Percentiles rank a stretch among this genome's conserved stretches.
These are phyloP conservation scores for Rhinogobio ventralis DNA, from an alignment of 2,797 vertebrate species.

Conservation along the genomic window DNA sequence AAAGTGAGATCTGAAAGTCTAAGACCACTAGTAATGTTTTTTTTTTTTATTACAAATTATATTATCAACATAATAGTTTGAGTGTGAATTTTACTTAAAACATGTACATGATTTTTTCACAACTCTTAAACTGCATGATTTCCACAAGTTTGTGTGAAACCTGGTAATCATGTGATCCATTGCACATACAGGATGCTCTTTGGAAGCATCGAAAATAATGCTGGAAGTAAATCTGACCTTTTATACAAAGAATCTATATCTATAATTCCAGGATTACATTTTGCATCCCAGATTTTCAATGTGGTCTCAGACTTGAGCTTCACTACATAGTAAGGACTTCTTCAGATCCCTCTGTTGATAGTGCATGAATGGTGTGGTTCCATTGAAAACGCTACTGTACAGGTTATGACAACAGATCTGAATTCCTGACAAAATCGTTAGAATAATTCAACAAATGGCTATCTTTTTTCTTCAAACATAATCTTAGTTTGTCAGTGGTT, in stretches of 20 bases:
- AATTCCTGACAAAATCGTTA: conserved; percentile 23
- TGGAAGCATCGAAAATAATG: too few species aligned
- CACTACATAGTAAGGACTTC: neutral
- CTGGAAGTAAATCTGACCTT: neutral
- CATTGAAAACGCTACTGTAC: neutral
- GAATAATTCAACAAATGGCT: conserved; percentile 1
- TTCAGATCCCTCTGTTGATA: conserved; percentile 4
- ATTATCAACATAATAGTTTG: neutral
- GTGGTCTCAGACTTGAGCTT: conserved; percentile 18
- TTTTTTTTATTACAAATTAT: neutral
- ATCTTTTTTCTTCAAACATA: conserved; percentile 1
- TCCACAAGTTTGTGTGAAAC: neutral
- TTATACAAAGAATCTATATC: neutral
- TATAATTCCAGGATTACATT: conserved; percentile 9
- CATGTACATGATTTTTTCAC: too few species aligned
- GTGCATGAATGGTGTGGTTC: conserved; percentile 15
- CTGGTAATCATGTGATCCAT: neutral
- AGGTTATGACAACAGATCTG: conserved; percentile 25
- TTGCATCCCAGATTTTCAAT: neutral
- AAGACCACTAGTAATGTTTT: neutral
- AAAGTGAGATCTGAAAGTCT: neutral
- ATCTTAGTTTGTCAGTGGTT: conserved; percentile 17
- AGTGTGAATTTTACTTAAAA: neutral
- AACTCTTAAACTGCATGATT: neutral
- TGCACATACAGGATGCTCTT: too few species aligned